These are phyloP conservation scores for Gadus macrocephalus DNA, from an alignment of 2,113 vertebrate genomes.

Conservation along the genomic window DNA sequence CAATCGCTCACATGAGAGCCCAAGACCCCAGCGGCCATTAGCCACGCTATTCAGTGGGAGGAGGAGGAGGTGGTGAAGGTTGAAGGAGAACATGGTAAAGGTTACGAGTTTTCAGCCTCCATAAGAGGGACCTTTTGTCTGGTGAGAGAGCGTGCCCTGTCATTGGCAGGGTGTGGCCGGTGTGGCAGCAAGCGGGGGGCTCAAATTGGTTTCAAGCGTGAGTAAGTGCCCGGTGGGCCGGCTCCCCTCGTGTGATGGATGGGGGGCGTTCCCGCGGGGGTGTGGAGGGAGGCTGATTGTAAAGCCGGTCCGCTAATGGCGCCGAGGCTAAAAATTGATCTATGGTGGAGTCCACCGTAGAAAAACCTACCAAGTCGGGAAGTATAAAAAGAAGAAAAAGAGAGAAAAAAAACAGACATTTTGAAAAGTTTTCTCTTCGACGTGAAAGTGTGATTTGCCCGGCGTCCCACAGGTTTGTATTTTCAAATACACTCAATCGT, in stretches of 20 bases:
- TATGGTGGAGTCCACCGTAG: conserved; percentile 18
- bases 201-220: conserved; percentile 71
- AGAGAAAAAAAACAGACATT: too few species aligned
- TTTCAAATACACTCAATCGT: too few species aligned
- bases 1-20: conserved; percentile 3
- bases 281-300: conserved; percentile 54
- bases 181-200: conserved; percentile 20
- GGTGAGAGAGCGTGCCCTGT: conserved; percentile 51
- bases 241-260: conserved; percentile 61
- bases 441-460: too few species aligned
- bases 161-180: conserved; percentile 50
- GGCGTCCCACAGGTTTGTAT: too few species aligned
- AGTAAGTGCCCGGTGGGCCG: conserved; percentile 55
- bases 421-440: too few species aligned
- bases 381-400: background rate
- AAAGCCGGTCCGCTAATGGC: conserved; percentile 57
- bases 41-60: conserved; percentile 2
- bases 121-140: conserved; percentile 57
- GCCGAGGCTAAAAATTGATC: conserved; percentile 49
- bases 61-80: background rate
- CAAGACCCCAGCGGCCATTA: conserved; percentile 25
- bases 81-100: background rate
- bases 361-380: conserved; percentile 24
- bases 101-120: conserved; percentile 34
- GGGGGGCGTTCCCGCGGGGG: conserved; percentile 45